phyloP scores from a whole-genome alignment of 2,888 invertebrate species.

The Ormyrus nitidulus region DNA sequence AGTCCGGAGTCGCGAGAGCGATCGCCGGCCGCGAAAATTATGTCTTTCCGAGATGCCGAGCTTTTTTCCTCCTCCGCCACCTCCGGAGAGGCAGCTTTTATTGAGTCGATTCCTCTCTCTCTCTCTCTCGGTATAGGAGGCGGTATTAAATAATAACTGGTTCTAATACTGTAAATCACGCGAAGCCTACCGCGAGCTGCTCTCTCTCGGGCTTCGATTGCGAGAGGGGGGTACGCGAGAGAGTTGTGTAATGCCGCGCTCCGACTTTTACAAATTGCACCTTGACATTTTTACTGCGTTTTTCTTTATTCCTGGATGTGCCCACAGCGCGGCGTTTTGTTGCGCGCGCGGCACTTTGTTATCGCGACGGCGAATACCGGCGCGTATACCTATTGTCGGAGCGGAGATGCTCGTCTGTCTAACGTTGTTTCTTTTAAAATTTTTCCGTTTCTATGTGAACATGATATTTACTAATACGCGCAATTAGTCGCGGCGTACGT shows the following conservation, averaged over 20 bases:
- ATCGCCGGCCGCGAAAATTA: conserved; percentile 37
- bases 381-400: conserved; percentile 5
- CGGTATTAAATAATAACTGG: conserved; percentile 52
- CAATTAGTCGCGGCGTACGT: conserved; percentile 24
- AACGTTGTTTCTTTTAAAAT: conserved; percentile 4
- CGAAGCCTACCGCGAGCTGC: background rate
- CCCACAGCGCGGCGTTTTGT: conserved; percentile 10
- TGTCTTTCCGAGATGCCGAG: conserved; percentile 1
- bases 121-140: background rate
- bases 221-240: background rate
- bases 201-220: conserved; percentile 20
- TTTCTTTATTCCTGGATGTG: background rate
- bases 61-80: background rate
- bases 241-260: background rate
- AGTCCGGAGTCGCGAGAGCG: conserved; percentile 28
- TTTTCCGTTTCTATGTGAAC: background rate
- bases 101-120: conserved; percentile 12
- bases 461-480: conserved; percentile 11
- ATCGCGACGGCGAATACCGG: conserved; percentile 4
- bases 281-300: conserved; percentile 49
- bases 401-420: background rate
- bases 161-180: conserved; percentile 52
- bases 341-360: conserved; percentile 18
- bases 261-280: conserved; percentile 43
- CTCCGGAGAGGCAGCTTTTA: background rate